phyloP scores from a whole-genome alignment of 2,113 vertebrate species.

The Amphiprion percula region DNA sequence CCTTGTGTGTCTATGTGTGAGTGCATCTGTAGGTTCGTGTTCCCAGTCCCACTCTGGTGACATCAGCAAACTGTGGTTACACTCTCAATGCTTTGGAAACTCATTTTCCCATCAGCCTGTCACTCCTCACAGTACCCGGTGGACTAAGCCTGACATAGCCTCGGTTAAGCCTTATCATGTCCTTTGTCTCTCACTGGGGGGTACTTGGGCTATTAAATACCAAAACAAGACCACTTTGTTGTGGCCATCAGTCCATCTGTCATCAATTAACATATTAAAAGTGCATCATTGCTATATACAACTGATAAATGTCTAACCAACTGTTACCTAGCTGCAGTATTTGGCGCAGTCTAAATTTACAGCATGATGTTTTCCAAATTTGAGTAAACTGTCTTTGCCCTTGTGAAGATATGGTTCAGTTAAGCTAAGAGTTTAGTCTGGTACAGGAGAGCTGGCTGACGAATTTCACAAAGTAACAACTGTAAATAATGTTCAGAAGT shows the following conservation, averaged over 20 bases:
- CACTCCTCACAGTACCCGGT: constrained; percentile 60
- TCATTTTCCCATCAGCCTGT: constrained; percentile 72
- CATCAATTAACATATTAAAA: constrained; percentile 30
- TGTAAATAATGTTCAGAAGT: background rate
- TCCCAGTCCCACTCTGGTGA: constrained; percentile 41
- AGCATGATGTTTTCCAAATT: background rate
- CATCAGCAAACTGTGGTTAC: constrained; percentile 56
- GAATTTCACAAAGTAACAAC: too few species aligned
- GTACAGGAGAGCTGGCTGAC: too few species aligned
- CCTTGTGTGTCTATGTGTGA: constrained; percentile 48
- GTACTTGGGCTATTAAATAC: constrained; percentile 59
- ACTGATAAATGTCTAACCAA: constrained; percentile 5
- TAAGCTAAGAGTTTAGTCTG: background rate
- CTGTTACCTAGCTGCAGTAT: background rate
- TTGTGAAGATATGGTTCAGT: too few species aligned
- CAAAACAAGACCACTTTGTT: constrained; percentile 66
- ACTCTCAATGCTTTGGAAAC: constrained; percentile 55
- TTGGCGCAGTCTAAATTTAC: background rate
- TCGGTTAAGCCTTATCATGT: constrained; percentile 60
- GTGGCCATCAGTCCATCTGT: constrained; percentile 57
- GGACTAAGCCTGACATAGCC: constrained; percentile 55
- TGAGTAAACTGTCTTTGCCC: too few species aligned
- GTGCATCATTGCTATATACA: constrained; percentile 3
- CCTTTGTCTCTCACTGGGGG: constrained; percentile 57
- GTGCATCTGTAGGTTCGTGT: constrained; percentile 16